Evolutionary conservation across 2,797 vertebrate species (phyloP), one percentile per base, ranked within the genome.

Genomic region (Steatocranus sp.): DNA sequence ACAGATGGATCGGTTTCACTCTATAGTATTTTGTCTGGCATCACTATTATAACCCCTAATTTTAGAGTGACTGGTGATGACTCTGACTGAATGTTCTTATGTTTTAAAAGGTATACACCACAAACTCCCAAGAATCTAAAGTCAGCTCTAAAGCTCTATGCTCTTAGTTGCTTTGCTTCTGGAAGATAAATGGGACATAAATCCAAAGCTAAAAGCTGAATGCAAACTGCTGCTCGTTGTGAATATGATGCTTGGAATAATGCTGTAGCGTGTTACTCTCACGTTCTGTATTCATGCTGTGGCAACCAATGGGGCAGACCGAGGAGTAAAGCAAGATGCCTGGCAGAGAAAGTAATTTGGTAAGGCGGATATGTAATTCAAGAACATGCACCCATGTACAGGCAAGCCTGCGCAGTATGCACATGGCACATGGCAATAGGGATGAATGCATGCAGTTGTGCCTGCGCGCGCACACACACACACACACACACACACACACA

Each of bases 401-500:
- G 88, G 89, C 90, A 93, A 82, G 89, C 85, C 87, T 88, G 88
- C 83, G 83, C 84, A 84, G 90, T 84, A 20, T 86, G 82, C 89
- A 88, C 90, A 91, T 84, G 86, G 83, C 89, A 88, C 90, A 91
- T 85, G 86, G 88, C 88, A 89, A 77, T 12, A 61, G 73, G 56
- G 51, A 92, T 89, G 83, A 88, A 92, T 90, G 84, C 79, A 90
- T 89, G 83, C 93, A 87, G 83, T 91, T 92, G 90, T 92, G 84
- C 61, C 43, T 51, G 49, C 53, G 66, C 51, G 82, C 74, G 77
- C 68, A 43, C 56, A 63, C 70, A 76, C 53, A 79, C 78, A 61
- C 70, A 78, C 58, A 41, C 56, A 18, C 75, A 74, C 68, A 79
- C 78, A 58, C 70, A 78, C 81, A 89, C 87, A 90, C 80, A 11